Conservation (phyloP, 2,797 vertebrate species). For the Cygnus olor region DNA sequence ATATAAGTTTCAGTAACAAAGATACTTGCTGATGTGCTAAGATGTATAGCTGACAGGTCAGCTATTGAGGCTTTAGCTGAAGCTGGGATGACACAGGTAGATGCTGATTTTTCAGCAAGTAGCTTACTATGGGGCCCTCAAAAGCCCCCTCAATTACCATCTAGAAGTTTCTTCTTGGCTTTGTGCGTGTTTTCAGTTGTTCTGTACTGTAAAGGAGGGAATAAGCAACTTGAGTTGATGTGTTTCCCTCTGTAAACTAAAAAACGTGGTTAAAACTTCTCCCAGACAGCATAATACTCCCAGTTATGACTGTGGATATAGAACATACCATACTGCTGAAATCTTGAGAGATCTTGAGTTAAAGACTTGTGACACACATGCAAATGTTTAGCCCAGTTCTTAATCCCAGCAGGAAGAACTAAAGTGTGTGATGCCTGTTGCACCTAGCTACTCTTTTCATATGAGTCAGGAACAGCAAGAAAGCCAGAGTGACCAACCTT, state of each 20-base stretch:
- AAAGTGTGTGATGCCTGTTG: background rate
- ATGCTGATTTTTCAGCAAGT: background rate
- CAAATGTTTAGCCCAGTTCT: background rate
- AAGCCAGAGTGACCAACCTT: background rate
- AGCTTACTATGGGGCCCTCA: background rate
- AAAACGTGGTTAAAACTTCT: rapidly evolving
- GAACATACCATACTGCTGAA: background rate
- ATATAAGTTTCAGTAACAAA: background rate
- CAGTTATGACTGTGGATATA: background rate
- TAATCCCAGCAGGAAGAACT: background rate
- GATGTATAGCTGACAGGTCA: rapidly evolving
- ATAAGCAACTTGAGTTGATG: background rate
- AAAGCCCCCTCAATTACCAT: background rate
- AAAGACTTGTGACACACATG: background rate
- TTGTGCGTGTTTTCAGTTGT: background rate
- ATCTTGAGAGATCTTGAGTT: rapidly evolving
- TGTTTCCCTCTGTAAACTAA: background rate
- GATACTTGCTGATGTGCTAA: background rate
- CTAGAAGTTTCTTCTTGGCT: background rate
- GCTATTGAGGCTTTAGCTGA: background rate
- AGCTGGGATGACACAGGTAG: background rate
- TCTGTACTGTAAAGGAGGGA: background rate
- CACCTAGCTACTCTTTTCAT: background rate
- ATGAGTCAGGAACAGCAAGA: background rate
- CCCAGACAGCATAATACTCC: background rate